Evolutionary conservation across 2,888 invertebrate species (phyloP).

Genomic region (Apodemia duryi): DNA sequence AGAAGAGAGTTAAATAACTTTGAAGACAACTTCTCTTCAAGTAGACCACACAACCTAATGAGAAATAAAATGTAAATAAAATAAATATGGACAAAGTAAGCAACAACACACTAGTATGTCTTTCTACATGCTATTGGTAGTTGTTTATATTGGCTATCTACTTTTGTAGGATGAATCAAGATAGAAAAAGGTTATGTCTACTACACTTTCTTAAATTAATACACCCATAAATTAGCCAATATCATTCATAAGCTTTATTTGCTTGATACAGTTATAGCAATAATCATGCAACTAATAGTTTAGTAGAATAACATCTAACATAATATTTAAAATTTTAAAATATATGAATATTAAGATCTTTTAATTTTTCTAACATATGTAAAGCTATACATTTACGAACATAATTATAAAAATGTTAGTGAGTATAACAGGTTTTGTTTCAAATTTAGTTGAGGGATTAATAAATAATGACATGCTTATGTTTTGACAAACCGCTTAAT

Average conservation of each 20-base stretch:
- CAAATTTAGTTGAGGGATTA: slow-evolving; percentile 56
- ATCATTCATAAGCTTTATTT: not conserved
- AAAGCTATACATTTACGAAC: slow-evolving; percentile 17
- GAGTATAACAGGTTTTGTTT: slow-evolving; percentile 36
- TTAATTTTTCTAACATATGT: slow-evolving; percentile 10
- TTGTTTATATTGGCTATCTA: not conserved
- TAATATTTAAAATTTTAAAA: not conserved
- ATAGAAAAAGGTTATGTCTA: not conserved
- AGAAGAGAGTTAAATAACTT: too few relatives aligned
- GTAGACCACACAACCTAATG: not conserved
- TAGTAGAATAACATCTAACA: slow-evolving; percentile 4
- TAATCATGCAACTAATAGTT: slow-evolving; percentile 7
- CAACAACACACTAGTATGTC: not conserved
- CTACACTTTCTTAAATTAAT: not conserved
- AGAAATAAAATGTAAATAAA: not conserved
- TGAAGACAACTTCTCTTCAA: too few relatives aligned
- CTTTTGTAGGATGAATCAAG: not conserved
- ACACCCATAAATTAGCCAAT: slow-evolving; percentile 3
- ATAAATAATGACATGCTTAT: slow-evolving; percentile 62
- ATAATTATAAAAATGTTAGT: slow-evolving; percentile 23
- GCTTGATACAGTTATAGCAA: not conserved
- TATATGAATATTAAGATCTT: not conserved
- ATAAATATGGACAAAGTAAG: not conserved
- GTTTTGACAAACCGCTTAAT: slow-evolving; percentile 72
- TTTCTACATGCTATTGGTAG: not conserved